Conservation (phyloP, 2,888 invertebrate species). For the Calliphora vomitoria region DNA sequence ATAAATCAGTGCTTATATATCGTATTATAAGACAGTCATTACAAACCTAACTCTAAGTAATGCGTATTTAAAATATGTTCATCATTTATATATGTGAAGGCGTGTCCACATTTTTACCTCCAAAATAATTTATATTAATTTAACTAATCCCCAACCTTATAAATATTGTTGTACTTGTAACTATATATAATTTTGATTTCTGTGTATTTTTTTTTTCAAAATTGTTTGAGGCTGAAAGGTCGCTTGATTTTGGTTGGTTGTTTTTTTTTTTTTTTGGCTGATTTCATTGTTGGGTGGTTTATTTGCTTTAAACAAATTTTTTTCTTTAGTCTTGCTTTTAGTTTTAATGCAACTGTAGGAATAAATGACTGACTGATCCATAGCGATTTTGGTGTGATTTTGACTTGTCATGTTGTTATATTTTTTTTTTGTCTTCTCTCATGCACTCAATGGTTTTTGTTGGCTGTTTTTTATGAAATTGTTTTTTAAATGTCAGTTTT, state of each 20-base stretch:
- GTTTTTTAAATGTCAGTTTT: constrained; percentile 67
- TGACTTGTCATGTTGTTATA: constrained; percentile 56
- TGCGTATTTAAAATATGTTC: no score
- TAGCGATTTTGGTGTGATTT: constrained; percentile 45
- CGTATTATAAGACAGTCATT: no score
- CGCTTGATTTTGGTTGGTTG: constrained; percentile 40
- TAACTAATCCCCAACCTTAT: no score
- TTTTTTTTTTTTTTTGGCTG: not conserved
- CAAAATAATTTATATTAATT: not conserved
- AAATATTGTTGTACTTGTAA: not conserved
- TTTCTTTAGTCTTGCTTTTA: not conserved
- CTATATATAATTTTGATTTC: constrained; percentile 6
- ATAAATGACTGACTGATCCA: constrained; percentile 26
- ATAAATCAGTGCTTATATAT: no score
- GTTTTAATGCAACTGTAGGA: not conserved
- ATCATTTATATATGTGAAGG: no score
- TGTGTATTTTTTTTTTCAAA: not conserved
- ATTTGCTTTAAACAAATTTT: constrained; percentile 39
- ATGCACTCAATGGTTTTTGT: constrained; percentile 17
- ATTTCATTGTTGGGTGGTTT: constrained; percentile 46
- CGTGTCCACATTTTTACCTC: no score
- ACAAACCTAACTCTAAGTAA: no score
- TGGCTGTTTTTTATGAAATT: constrained; percentile 15
- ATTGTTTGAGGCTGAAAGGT: constrained; percentile 47
- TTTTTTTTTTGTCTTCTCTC: constrained; percentile 20